Evolutionary conservation across 2,888 invertebrate species (phyloP), one percentile per base, ranked within the genome.

Genomic region (Lapara coniferarum): DNA sequence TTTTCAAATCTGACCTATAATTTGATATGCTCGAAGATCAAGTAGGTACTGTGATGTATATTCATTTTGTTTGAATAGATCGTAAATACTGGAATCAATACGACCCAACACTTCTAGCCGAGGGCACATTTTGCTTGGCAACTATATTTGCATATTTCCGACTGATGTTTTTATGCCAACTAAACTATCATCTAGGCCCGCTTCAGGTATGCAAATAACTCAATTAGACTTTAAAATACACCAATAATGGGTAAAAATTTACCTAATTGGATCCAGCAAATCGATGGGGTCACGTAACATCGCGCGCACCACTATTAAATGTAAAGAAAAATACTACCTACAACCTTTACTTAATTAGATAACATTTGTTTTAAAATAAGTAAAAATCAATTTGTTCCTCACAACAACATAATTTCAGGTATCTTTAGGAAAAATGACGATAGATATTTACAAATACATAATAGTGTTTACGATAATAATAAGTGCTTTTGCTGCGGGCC

Each of bases 81-180:
- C 90, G 96, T 69, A 95, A 95, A 85, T 95, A 95, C 81, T 96
- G 96, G 96, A 89, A 94, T 76, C 93, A 94, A 78, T 88, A 95
- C 72, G 96, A 96, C 83, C 95, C 96, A 0, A 92, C 95, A 10
- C 84, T 96, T 68, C 86, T 96, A 25, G 95, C 95, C 6, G 96
- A 96, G 87, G 95, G 95, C 63, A 93, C 95, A 63, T 96, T 95
- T 83, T 95, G 95, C 59, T 82, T 96, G 13, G 96, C 96, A 7
- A 95, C 95, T 14, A 95, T 96, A 73, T 94, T 96, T 92, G 95
- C 96, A 10, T 96, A 94, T 81, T 94, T 95, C 76, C 95, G 95
- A 78, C 86, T 96, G 49, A 88, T 96, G 85, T 94, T 95, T 78
- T 91, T 95, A 77, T 95, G 95, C 75, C 95, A 96, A 78, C 85